Evolutionary conservation across 2,113 vertebrate genomes (phyloP).

Genomic region (Corynorhinus townsendii): DNA sequence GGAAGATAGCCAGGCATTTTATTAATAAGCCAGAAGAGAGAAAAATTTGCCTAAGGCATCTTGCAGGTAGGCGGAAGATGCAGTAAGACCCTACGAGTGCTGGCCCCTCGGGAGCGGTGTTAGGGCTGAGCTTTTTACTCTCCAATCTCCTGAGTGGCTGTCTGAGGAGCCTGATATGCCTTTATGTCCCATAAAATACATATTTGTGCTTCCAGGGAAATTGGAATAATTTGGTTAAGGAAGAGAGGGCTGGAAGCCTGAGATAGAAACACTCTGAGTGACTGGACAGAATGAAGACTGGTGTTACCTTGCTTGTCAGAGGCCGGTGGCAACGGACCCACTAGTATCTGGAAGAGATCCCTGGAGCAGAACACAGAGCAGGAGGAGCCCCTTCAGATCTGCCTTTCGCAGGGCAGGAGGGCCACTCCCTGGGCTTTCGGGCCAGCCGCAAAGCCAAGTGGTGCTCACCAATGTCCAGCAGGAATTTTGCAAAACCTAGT

Average conservation of each 20-base stretch:
- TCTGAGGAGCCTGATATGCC: background rate
- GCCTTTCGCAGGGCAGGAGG: background rate
- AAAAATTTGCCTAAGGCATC: background rate
- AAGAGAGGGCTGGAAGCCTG: background rate
- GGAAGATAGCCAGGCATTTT: background rate
- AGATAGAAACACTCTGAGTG: background rate
- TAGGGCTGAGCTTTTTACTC: background rate
- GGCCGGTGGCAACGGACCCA: background rate
- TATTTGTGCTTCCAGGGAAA: background rate
- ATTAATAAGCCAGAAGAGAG: slow-evolving; percentile 1
- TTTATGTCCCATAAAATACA: background rate
- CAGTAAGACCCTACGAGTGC: background rate
- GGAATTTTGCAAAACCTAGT: background rate
- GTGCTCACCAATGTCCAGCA: background rate
- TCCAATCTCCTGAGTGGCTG: background rate
- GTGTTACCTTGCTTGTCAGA: background rate
- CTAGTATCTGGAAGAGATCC: background rate
- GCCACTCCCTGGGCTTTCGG: background rate
- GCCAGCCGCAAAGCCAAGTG: background rate
- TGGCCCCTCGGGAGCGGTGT: background rate
- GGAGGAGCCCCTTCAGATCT: background rate
- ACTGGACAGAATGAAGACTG: background rate
- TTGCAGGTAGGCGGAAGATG: background rate
- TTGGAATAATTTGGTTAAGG: background rate
- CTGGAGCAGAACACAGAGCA: background rate